phyloP scores from a whole-genome alignment of 2,797 vertebrate genomes.

The Danio tinwini region DNA sequence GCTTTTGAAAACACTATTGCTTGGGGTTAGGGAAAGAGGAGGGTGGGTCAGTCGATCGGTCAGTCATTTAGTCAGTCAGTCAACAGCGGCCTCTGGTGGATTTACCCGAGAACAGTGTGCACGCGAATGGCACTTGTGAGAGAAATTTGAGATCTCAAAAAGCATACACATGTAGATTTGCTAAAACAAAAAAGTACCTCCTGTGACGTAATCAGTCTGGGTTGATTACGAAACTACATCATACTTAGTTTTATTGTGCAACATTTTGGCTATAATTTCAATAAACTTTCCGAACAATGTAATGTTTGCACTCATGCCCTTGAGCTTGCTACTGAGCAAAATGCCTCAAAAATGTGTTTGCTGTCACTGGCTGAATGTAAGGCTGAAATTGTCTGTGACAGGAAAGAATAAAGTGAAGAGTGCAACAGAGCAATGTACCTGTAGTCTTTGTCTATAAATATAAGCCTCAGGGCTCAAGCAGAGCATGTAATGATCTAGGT shows the following conservation, averaged over 20 bases:
- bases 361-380: conserved; percentile 31
- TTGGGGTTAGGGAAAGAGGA: too few relatives aligned
- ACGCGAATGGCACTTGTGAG: too few relatives aligned
- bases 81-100: too few relatives aligned
- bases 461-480: conserved; percentile 54
- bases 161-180: too few relatives aligned
- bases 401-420: conserved; percentile 37
- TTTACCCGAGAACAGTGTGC: too few relatives aligned
- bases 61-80: too few relatives aligned
- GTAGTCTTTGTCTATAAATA: conserved; percentile 64
- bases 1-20: too few relatives aligned
- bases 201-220: too few relatives aligned
- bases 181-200: too few relatives aligned
- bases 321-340: conserved; percentile 8
- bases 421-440: conserved; percentile 49
- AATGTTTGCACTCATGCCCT: background rate
- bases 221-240: background rate
- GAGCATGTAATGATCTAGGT: conserved; percentile 59
- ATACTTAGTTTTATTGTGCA: background rate
- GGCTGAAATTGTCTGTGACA: conserved; percentile 36
- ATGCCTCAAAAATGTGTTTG: background rate
- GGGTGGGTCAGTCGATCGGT: too few relatives aligned
- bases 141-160: too few relatives aligned
- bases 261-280: background rate
- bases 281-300: background rate